Evolutionary conservation across 2,113 vertebrate species (phyloP).

Genomic region (Eulemur macaco): DNA sequence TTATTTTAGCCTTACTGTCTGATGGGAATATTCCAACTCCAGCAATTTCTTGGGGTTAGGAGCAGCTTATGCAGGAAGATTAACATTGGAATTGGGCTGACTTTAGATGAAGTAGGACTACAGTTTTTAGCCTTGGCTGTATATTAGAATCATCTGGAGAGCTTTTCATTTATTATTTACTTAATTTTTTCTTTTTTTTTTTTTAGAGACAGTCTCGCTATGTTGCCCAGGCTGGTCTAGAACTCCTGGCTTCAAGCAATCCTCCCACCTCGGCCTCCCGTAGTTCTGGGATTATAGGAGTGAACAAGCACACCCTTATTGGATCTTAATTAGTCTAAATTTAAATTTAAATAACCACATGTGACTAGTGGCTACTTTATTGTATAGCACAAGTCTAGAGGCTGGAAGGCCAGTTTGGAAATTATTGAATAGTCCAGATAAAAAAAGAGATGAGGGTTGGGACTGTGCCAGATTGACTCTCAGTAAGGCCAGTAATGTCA

Average conservation of each 20-base stretch:
- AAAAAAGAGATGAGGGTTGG: background rate
- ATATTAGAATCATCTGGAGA: too few species aligned
- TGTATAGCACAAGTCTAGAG: background rate
- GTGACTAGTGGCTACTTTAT: background rate
- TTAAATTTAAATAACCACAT: background rate
- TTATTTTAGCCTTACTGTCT: slow-evolving; percentile 16
- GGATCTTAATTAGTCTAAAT: background rate
- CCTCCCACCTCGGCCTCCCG: background rate
- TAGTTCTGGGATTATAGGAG: background rate
- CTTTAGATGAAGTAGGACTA: too few species aligned
- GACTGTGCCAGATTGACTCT: background rate
- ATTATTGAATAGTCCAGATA: background rate
- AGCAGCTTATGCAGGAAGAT: too few species aligned
- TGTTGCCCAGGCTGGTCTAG: background rate
- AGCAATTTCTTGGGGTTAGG: slow-evolving; percentile 2
- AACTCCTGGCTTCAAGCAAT: background rate
- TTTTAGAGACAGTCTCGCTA: background rate
- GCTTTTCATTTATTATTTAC: background rate
- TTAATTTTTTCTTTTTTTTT: background rate
- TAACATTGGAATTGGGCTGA: too few species aligned
- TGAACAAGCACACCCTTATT: background rate
- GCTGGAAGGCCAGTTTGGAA: background rate
- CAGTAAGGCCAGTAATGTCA: background rate
- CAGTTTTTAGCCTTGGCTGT: too few species aligned
- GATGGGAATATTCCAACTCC: background rate